Evolutionary conservation across 2,113 vertebrate species (phyloP).

Genomic region (Brachyhypopomus occidentalis): DNA sequence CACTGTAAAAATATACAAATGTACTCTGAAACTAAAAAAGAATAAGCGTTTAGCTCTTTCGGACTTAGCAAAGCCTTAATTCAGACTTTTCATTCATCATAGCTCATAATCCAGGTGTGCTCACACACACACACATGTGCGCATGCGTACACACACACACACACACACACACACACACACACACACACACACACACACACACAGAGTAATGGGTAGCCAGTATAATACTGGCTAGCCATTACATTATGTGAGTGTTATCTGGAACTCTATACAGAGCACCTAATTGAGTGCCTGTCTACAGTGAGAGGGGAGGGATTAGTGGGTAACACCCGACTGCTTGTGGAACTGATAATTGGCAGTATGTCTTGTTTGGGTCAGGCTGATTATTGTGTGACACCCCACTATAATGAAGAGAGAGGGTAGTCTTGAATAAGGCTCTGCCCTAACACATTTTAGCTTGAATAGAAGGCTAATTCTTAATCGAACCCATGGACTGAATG

Average conservation of each 20-base stretch:
- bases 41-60: too few relatives aligned
- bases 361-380: constrained; percentile 40
- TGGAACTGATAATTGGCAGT: constrained; percentile 45
- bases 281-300: constrained; percentile 35
- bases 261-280: not conserved
- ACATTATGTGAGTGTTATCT: not conserved
- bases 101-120: too few relatives aligned
- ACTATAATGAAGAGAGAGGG: constrained; percentile 43
- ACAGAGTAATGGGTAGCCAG: too few relatives aligned
- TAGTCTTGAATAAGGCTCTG: constrained; percentile 41
- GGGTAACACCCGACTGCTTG: constrained; percentile 46
- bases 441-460: constrained; percentile 42
- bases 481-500: constrained; percentile 48
- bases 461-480: constrained; percentile 54
- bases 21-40: too few relatives aligned
- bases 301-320: constrained; percentile 42
- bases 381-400: constrained; percentile 46
- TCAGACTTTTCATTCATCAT: too few relatives aligned
- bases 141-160: too few relatives aligned
- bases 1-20: too few relatives aligned
- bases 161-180: too few relatives aligned
- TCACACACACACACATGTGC: too few relatives aligned
- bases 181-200: too few relatives aligned
- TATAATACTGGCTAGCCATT: not conserved
- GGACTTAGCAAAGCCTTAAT: too few relatives aligned